Evolutionary conservation across 2,888 invertebrate genomes (phyloP), one percentile per base, ranked within the genome.

Genomic region (Liposcelis brunnea): DNA sequence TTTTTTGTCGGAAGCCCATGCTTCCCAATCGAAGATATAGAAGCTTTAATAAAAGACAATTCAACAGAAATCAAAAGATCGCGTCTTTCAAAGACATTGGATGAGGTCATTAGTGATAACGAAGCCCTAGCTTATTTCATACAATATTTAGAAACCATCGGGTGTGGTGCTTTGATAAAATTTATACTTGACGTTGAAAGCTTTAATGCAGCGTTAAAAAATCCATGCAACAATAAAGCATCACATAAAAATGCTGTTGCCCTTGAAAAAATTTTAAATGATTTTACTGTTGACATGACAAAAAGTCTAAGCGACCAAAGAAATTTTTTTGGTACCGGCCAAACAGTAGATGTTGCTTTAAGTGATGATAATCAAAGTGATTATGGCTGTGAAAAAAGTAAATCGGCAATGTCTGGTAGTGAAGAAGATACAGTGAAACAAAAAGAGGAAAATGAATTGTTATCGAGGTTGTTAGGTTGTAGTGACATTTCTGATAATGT

Each of bases 71-170:
- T 16, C 35, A 35, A 35, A 16, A 35, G 54, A 42, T 80, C 80
- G 1, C 72, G 77, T 47, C 66, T 90, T 44, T 80, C 83, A 3
- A 75, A 83, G 64, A 78, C 74, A 44, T 66, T 91, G 48, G 64
- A 70, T 48, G 81, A 89, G 56, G 75, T 86, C 51, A 67, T 93
- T 12, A 64, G 70, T 19, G 85, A 87, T 61, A 81, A 81, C 59
- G 76, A 76, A 58, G 83, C 83, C 46, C 66, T 90, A 19, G 77
- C 78, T 40, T 84, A 85, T 62, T 85, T 91, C 60, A 72, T 86
- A 46, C 84, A 87, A 56, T 93, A 76, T 62, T 74, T 93, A 74
- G 85, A 89, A 56, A 69, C 75, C n/a, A 71, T 75, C 51, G 75
- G 75, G 47, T 73, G 75, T 45, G 62, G 77, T 46, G 62, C 71